Conservation (phyloP, 2,113 vertebrate species). For the Ptilonorhynchus violaceus region DNA sequence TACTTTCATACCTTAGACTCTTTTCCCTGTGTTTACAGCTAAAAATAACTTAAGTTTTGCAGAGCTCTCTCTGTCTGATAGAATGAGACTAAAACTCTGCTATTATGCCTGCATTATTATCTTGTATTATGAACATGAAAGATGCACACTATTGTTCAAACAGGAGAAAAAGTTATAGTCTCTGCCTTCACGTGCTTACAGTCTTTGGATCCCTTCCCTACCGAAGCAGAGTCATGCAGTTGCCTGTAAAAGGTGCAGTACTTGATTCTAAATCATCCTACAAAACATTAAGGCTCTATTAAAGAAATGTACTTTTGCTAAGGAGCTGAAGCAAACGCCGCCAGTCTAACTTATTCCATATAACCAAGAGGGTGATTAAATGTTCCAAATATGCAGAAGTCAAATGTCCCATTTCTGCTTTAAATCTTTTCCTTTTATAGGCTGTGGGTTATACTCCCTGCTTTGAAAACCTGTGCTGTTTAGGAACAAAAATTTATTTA, state of each 20-base stretch:
- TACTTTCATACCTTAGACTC: background rate
- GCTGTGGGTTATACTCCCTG: slow-evolving; percentile 13
- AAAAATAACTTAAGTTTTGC: background rate
- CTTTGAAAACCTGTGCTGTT: slow-evolving; percentile 55
- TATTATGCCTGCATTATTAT: background rate
- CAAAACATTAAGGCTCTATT: slow-evolving; percentile 1
- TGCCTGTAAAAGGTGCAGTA: background rate
- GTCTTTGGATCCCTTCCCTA: background rate
- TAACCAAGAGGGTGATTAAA: slow-evolving; percentile 54
- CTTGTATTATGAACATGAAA: background rate
- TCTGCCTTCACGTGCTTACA: background rate
- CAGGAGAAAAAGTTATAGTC: background rate
- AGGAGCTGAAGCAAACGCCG: slow-evolving; percentile 10
- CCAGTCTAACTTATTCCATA: slow-evolving; percentile 17
- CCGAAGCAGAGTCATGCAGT: background rate
- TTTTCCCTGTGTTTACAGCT: background rate
- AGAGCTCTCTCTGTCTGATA: background rate
- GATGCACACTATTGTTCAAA: background rate
- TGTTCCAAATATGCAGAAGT: slow-evolving; percentile 54
- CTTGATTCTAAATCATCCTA: background rate
- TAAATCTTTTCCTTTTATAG: slow-evolving; percentile 67
- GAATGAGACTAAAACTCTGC: background rate
- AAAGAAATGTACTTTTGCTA: slow-evolving; percentile 5
- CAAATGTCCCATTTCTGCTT: slow-evolving; percentile 52
- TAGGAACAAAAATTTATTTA: slow-evolving; percentile 61